Evolutionary conservation across 2,888 invertebrate species (phyloP).

Genomic region (Lagria hirta): DNA sequence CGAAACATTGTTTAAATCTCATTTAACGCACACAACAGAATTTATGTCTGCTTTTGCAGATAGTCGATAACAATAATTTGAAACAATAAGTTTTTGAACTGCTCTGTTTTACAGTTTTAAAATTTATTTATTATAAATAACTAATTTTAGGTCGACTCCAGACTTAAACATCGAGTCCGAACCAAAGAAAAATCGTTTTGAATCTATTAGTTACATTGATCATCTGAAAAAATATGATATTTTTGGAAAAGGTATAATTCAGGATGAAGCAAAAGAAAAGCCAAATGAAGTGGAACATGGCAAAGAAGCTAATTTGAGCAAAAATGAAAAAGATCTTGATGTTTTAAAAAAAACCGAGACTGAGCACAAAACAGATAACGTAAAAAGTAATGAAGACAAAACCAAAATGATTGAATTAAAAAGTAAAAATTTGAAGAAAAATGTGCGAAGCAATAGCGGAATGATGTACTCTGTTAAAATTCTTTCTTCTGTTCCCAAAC

Average conservation of each 20-base stretch:
- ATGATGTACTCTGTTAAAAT: slow-evolving; percentile 22
- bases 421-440: slow-evolving; percentile 16
- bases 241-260: slow-evolving; percentile 28
- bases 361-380: slow-evolving; percentile 3
- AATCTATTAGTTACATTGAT: slow-evolving; percentile 30
- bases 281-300: slow-evolving; percentile 3
- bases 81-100: too few species aligned
- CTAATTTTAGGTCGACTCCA: slow-evolving; percentile 5
- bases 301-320: slow-evolving; percentile 2
- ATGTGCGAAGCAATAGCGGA: slow-evolving; percentile 6
- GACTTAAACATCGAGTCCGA: slow-evolving; percentile 6
- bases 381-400: slow-evolving; percentile 7
- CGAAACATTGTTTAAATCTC: too few species aligned
- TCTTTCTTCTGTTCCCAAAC: slow-evolving; percentile 12
- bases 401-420: slow-evolving; percentile 2
- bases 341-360: slow-evolving; percentile 10
- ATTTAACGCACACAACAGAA: too few species aligned
- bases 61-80: too few species aligned
- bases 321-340: slow-evolving; percentile 19
- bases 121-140: slow-evolving; percentile 11
- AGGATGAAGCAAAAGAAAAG: slow-evolving; percentile 11
- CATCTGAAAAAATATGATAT: slow-evolving; percentile 31
- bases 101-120: slow-evolving; percentile 1
- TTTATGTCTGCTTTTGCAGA: too few species aligned
- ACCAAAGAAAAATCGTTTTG: slow-evolving; percentile 6